These are phyloP conservation scores for Melanotus villosus DNA, from an alignment of 2,888 invertebrate species.

Conservation along the genomic window DNA sequence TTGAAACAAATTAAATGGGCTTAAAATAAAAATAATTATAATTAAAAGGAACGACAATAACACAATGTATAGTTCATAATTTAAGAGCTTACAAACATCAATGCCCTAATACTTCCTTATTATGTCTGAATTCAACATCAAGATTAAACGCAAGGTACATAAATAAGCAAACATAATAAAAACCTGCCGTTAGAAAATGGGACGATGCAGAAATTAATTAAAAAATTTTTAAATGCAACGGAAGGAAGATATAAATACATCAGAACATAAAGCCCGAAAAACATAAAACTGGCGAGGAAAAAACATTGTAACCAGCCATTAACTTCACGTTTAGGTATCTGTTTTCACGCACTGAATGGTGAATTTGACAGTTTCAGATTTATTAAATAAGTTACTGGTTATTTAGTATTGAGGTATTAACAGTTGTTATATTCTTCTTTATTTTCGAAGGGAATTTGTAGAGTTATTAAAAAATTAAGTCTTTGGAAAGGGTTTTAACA, in stretches of 20 bases:
- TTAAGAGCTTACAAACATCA: constrained; percentile 14
- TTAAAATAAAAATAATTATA: background rate
- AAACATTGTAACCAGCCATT: constrained; percentile 19
- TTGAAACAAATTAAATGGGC: background rate
- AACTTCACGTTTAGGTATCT: constrained; percentile 28
- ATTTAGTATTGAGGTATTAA: no score
- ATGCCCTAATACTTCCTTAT: constrained; percentile 21
- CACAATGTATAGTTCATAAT: constrained; percentile 5
- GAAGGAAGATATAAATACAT: constrained; percentile 43
- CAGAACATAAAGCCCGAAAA: constrained; percentile 28
- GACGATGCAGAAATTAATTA: constrained; percentile 36
- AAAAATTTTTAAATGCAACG: constrained; percentile 21
- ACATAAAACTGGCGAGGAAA: constrained; percentile 30
- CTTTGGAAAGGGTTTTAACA: no score
- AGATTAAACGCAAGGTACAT: constrained; percentile 25
- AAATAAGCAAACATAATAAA: constrained; percentile 31
- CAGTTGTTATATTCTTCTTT: no score
- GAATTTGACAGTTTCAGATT: constrained; percentile 20
- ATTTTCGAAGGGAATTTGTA: no score
- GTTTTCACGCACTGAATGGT: constrained; percentile 31
- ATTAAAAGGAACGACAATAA: constrained; percentile 7
- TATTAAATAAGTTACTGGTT: no score
- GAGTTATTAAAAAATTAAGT: no score
- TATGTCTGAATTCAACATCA: constrained; percentile 10
- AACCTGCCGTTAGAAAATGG: constrained; percentile 17